Evolutionary conservation across 2,888 invertebrate species (phyloP).

Genomic region (Scaptomyza reducta): DNA sequence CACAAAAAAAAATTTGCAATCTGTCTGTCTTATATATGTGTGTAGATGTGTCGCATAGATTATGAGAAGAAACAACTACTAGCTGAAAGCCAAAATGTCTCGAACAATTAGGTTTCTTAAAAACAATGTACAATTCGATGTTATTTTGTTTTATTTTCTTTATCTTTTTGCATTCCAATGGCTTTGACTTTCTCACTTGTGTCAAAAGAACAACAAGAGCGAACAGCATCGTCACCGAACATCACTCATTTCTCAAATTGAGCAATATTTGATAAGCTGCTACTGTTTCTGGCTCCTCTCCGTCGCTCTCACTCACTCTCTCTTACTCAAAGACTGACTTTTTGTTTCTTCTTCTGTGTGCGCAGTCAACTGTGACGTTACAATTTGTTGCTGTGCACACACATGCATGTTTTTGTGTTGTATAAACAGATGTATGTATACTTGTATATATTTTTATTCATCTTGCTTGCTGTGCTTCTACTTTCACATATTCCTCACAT

Average conservation of each 20-base stretch:
- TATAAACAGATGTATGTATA: constrained; percentile 1
- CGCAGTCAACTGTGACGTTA: constrained; percentile 71
- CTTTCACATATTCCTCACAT: constrained; percentile 57
- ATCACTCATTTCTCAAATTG: constrained; percentile 24
- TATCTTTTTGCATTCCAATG: constrained; percentile 39
- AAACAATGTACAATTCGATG: constrained; percentile 24
- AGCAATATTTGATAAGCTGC: constrained; percentile 52
- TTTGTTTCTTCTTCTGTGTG: constrained; percentile 26
- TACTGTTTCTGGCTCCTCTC: constrained; percentile 6
- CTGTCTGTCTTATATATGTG: background rate
- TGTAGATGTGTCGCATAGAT: constrained; percentile 2
- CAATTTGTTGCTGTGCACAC: constrained; percentile 54
- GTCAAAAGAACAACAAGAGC: constrained; percentile 24
- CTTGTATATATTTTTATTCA: constrained; percentile 34
- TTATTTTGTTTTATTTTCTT: constrained; percentile 1
- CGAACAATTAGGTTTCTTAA: constrained; percentile 18
- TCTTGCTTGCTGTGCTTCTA: constrained; percentile 32
- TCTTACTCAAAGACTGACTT: constrained; percentile 3
- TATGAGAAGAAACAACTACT: constrained; percentile 4
- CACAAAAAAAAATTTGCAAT: constrained; percentile 28
- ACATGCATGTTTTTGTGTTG: constrained; percentile 5
- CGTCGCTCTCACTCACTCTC: constrained; percentile 8
- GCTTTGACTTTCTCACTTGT: constrained; percentile 53
- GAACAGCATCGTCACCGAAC: constrained; percentile 12
- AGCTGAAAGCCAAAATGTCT: constrained; percentile 19